Evolutionary conservation across 2,888 invertebrate genomes (phyloP).

Genomic region (Athrips mouffetella): DNA sequence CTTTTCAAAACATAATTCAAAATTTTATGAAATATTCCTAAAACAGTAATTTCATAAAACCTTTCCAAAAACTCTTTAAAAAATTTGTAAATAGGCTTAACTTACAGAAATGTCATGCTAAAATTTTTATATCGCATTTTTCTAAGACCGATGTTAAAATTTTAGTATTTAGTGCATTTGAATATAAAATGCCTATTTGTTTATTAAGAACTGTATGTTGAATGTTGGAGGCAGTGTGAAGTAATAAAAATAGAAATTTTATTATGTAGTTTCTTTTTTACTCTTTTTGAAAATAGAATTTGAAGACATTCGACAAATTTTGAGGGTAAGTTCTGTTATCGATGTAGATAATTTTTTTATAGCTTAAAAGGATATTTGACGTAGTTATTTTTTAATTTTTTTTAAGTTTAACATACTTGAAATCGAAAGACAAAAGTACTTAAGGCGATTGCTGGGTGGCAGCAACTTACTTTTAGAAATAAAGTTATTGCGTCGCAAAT

Average conservation of each 20-base stretch:
- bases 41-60: not conserved
- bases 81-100: too few species aligned
- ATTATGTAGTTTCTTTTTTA: constrained; percentile 7
- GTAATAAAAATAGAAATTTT: constrained; percentile 10
- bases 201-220: constrained; percentile 11
- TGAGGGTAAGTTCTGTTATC: too few species aligned
- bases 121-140: constrained; percentile 8
- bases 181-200: constrained; percentile 13
- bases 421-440: too few species aligned
- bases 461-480: too few species aligned
- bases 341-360: too few species aligned
- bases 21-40: not conserved
- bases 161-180: constrained; percentile 4
- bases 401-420: too few species aligned
- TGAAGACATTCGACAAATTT: too few species aligned
- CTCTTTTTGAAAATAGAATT: too few species aligned
- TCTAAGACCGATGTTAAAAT: constrained; percentile 1
- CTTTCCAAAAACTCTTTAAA: not conserved
- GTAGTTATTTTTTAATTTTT: too few species aligned
- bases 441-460: too few species aligned
- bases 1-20: not conserved
- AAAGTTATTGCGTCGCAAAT: too few species aligned
- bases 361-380: too few species aligned
- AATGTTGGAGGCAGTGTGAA: constrained; percentile 8
- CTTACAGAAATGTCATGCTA: constrained; percentile 1